Base-by-base conservation (phyloP, 1,140 invertebrate genomes). In the Prorops nasuta region DNA sequence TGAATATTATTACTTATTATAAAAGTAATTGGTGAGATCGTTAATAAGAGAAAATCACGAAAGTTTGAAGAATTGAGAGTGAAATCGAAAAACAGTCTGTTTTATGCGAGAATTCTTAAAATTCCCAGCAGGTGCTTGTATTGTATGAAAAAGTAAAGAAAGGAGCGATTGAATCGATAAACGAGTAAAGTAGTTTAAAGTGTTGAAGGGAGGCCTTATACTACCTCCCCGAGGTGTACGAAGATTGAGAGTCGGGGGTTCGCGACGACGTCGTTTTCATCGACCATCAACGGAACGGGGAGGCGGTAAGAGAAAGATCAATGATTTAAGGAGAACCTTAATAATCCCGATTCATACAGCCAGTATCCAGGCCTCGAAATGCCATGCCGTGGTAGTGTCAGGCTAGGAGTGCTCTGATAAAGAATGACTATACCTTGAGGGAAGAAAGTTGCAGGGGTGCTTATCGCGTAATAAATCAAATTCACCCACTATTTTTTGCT, bases 381-480 rank as follows among this genome's bases (percentile, higher is more conserved):
- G 57, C 21, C 44, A n/a, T n/a, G n/a, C n/a, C n/a, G n/a, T n/a
- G n/a, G n/a, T n/a, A 48, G 54, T 56, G 60, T 64, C 61, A n/a
- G 57, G 54, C 54, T 57, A 58, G 52, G 63, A 63, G 56, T 58
- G 52, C 51, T 20, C 51, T 60, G 55, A 63, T 66, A 63, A 67
- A 66, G 65, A 68, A 66, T 64, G 64, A 64, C 62, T 57, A 68
- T 63, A n/a, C n/a, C 54, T 54, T 61, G 59, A 67, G 56, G 47
- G 51, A 60, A 51, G 54, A 65, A 67, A 67, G 63, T 67, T 63
- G 64, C 53, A 54, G n/a, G 48, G 56, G 56, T 60, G 66, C 64
- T 71, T 69, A 71, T 71, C 67, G 60, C 56, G 56, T 60, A 57
- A 67, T 71, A 69, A 71, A 71, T 71, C 66, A 49, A 64, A 66